Conservation (phyloP, 2,797 vertebrate species). For the Molossus molossus region DNA sequence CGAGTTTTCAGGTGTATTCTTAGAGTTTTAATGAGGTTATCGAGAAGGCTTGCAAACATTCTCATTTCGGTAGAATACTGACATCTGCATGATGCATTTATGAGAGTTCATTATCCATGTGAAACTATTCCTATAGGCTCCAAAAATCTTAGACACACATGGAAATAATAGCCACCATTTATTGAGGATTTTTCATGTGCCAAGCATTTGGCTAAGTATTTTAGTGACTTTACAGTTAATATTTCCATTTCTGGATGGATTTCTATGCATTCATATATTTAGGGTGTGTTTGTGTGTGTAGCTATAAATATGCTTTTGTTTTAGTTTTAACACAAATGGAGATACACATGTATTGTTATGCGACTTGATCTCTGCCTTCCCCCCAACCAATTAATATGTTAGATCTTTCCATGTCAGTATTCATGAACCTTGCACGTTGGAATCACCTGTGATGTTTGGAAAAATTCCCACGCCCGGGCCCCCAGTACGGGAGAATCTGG, state of each 20-base stretch:
- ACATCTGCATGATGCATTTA: background rate
- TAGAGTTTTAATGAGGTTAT: constrained; percentile 53
- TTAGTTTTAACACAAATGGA: constrained; percentile 64
- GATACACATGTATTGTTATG: background rate
- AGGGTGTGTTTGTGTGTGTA: background rate
- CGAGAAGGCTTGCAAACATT: background rate
- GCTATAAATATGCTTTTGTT: constrained; percentile 3
- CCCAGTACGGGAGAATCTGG: background rate
- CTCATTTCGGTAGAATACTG: background rate
- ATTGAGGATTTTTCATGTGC: background rate
- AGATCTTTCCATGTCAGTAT: background rate
- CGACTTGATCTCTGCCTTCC: constrained; percentile 14
- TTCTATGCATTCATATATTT: background rate
- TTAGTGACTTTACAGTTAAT: constrained; percentile 33
- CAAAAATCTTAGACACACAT: background rate
- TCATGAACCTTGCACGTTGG: background rate
- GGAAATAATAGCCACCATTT: constrained; percentile 57
- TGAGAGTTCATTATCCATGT: constrained; percentile 14
- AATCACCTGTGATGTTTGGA: background rate
- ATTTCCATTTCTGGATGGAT: constrained; percentile 43
- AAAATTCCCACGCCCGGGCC: background rate
- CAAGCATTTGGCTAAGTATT: constrained; percentile 41
- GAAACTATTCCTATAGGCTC: constrained; percentile 5
- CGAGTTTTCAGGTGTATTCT: background rate
- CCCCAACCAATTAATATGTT: background rate